Conservation (phyloP, 2,888 invertebrate species). For the Oligia strigilis region DNA sequence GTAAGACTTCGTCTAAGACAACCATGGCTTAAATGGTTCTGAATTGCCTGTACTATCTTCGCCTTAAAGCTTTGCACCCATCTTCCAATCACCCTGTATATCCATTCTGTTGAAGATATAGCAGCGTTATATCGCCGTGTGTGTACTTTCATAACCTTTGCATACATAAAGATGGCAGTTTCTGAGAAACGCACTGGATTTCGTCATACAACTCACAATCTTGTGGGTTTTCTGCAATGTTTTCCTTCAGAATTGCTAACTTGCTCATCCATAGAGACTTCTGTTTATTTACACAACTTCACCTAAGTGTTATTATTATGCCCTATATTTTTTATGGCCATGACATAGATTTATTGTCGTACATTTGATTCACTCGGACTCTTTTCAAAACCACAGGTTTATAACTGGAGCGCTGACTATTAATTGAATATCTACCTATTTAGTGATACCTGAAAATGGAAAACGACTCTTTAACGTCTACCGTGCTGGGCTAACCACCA, state of each 20-base stretch:
- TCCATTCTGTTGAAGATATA: neutral
- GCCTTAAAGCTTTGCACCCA: too few species aligned
- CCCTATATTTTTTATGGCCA: neutral
- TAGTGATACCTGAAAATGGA: neutral
- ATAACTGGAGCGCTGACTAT: too few species aligned
- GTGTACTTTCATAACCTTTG: conserved; percentile 25
- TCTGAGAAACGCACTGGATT: conserved; percentile 38
- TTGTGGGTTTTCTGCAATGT: conserved; percentile 28
- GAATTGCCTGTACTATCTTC: too few species aligned
- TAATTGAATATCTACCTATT: neutral
- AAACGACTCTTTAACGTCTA: neutral
- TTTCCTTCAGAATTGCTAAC: conserved; percentile 32
- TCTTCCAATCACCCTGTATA: too few species aligned
- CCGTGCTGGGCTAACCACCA: neutral
- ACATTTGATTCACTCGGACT: neutral
- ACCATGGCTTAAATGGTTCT: too few species aligned
- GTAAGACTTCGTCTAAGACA: too few species aligned
- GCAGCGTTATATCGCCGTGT: neutral
- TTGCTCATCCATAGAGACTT: neutral
- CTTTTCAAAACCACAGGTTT: neutral
- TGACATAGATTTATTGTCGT: neutral
- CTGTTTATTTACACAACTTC: neutral
- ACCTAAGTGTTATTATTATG: too few species aligned
- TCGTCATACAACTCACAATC: conserved; percentile 26
- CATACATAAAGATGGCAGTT: conserved; percentile 40